Evolutionary conservation across 2,113 vertebrate species (phyloP).

Genomic region (Steatornis caripensis): DNA sequence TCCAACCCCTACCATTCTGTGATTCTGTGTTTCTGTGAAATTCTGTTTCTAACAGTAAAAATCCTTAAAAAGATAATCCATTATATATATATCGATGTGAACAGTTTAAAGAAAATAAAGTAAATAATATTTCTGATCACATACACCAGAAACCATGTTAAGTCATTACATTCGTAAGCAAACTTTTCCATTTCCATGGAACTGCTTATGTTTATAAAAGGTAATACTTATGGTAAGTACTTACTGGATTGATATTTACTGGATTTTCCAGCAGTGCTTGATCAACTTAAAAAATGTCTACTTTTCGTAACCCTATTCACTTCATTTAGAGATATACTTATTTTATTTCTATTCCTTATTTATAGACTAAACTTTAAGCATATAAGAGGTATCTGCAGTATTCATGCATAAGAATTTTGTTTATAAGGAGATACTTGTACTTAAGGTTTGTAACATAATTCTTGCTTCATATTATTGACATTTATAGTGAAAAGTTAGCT

Average conservation of each 20-base stretch:
- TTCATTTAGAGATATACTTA: neutral
- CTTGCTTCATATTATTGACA: neutral
- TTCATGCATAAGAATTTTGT: neutral
- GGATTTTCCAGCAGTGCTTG: neutral
- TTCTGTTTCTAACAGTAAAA: no score
- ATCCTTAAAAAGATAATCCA: neutral
- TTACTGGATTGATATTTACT: neutral
- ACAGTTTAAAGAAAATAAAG: neutral
- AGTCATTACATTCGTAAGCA: neutral
- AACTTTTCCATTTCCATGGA: neutral
- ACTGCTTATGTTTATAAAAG: neutral
- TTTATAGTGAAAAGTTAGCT: neutral
- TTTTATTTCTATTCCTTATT: neutral
- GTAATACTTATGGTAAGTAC: neutral
- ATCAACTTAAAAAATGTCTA: neutral
- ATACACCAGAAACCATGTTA: neutral
- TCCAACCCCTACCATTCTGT: no score
- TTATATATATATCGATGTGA: neutral
- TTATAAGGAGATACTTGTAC: neutral
- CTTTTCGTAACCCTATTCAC: neutral
- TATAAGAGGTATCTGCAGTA: neutral
- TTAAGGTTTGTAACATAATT: neutral
- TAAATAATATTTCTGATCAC: neutral
- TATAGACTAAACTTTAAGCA: rapidly evolving
- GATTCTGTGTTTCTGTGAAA: no score